phyloP scores from a whole-genome alignment of 2,113 vertebrate species.

The Ochotona princeps region DNA sequence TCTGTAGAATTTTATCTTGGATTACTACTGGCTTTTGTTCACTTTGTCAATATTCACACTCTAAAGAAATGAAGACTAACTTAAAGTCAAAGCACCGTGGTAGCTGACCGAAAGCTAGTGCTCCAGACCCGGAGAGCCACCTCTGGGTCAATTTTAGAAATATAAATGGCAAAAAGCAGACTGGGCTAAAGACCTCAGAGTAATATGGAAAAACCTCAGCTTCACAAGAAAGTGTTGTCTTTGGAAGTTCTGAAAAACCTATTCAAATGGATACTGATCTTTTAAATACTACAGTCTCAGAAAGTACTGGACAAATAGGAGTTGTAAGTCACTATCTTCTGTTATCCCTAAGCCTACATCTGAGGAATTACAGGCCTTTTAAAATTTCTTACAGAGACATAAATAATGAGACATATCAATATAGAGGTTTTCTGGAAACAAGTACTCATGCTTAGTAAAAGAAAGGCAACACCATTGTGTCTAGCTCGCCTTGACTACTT shows the following conservation, averaged over 20 bases:
- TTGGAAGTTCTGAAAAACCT: conserved; percentile 53
- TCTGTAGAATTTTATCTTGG: conserved; percentile 13
- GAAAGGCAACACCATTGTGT: conserved; percentile 18
- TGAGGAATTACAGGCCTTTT: conserved; percentile 47
- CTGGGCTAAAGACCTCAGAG: conserved; percentile 47
- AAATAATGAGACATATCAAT: conserved; percentile 38
- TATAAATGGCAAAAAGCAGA: conserved; percentile 62
- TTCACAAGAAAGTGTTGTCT: conserved; percentile 38
- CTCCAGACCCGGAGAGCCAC: conserved; percentile 51
- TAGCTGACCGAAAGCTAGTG: conserved; percentile 6
- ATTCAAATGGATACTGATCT: conserved; percentile 63
- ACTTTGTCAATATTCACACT: conserved; percentile 14
- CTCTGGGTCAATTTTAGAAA: conserved; percentile 54
- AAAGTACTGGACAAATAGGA: conserved; percentile 31
- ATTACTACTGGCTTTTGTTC: conserved; percentile 51
- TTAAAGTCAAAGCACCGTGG: conserved; percentile 25
- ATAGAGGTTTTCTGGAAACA: conserved; percentile 52
- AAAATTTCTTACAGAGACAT: conserved; percentile 60
- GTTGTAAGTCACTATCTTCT: neutral
- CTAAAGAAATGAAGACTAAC: conserved; percentile 37
- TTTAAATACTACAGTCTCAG: neutral
- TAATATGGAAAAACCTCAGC: conserved; percentile 27
- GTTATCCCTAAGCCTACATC: neutral
- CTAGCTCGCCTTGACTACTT: neutral
- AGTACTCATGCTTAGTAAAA: conserved; percentile 31